Evolutionary conservation across 2,113 vertebrate genomes (phyloP).

Genomic region (Taurulus bubalis): DNA sequence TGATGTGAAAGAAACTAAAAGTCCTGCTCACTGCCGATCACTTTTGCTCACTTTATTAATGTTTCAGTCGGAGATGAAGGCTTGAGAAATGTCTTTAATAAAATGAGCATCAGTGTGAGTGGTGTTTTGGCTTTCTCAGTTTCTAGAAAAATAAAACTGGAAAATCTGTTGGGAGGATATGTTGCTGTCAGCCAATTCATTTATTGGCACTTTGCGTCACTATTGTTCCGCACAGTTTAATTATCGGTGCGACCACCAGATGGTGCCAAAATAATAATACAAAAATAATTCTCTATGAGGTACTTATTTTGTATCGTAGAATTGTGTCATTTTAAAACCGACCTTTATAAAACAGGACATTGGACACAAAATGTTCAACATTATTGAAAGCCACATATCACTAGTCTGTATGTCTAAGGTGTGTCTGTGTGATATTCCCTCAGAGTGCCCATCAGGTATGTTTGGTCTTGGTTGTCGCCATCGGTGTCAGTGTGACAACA

Average conservation of each 20-base stretch:
- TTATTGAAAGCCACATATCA: not conserved
- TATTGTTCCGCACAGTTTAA: not conserved
- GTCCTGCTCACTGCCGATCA: not conserved
- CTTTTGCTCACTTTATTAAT: not conserved
- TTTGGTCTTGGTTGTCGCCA: conserved; percentile 88
- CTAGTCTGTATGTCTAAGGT: not conserved
- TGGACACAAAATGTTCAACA: not conserved
- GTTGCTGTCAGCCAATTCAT: not conserved
- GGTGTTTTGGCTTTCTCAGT: not conserved
- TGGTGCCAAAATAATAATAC: conserved; percentile 2
- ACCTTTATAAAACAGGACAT: not conserved
- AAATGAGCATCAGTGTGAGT: not conserved
- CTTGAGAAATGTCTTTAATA: not conserved
- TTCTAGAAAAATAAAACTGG: not conserved
- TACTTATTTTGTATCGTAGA: not conserved
- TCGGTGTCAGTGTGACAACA: conserved; percentile 90
- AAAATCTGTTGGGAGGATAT: not conserved
- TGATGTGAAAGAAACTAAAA: not conserved
- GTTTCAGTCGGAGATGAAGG: not conserved
- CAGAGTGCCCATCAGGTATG: conserved; percentile 88
- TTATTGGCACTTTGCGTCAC: not conserved
- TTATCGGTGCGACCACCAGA: conserved; percentile 7
- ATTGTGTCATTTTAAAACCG: not conserved
- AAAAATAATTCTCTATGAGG: not conserved
- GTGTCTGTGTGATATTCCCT: conserved; percentile 10